Conservation (phyloP, 2,888 invertebrate species). For the Chymomyza fuscimana region DNA sequence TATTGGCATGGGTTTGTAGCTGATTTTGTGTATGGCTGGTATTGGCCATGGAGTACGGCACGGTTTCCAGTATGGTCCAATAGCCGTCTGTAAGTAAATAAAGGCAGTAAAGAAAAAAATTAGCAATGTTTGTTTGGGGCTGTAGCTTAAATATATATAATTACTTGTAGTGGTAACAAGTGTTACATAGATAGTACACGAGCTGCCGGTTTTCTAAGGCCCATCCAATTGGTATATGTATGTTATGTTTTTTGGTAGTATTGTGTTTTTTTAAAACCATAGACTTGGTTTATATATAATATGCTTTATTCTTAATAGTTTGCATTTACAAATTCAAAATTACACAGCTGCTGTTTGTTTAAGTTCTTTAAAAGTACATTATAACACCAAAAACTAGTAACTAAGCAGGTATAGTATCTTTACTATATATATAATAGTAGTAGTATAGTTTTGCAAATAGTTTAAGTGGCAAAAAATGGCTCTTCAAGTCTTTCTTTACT, state of each 20-base stretch:
- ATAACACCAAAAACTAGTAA: constrained; percentile 35
- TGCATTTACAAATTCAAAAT: constrained; percentile 48
- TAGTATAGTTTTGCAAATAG: constrained; percentile 35
- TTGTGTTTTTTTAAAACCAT: constrained; percentile 16
- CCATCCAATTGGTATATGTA: constrained; percentile 29
- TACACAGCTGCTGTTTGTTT: constrained; percentile 19
- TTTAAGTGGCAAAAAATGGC: constrained; percentile 59
- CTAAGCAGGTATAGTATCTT: constrained; percentile 33
- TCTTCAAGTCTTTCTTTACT: constrained; percentile 67
- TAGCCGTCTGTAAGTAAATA: constrained; percentile 72
- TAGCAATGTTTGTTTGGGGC: not conserved
- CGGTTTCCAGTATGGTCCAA: constrained; percentile 79
- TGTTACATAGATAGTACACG: constrained; percentile 24
- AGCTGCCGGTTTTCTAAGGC: constrained; percentile 25
- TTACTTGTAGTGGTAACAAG: constrained; percentile 45
- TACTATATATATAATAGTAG: constrained; percentile 27
- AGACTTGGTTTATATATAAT: constrained; percentile 32
- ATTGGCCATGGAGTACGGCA: constrained; percentile 75
- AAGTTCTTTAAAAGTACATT: constrained; percentile 26
- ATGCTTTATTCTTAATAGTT: constrained; percentile 63
- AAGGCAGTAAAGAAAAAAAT: constrained; percentile 6
- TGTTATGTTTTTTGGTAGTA: constrained; percentile 1
- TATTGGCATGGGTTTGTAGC: constrained; percentile 8
- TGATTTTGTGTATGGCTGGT: constrained; percentile 13
- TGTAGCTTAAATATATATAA: constrained; percentile 21